A percentile compares a stretch with the other conserved stretches of the same genome.
Evolutionary conservation across 2,113 vertebrate genomes (phyloP).

Genomic region (Ictidomys tridecemlineatus): DNA sequence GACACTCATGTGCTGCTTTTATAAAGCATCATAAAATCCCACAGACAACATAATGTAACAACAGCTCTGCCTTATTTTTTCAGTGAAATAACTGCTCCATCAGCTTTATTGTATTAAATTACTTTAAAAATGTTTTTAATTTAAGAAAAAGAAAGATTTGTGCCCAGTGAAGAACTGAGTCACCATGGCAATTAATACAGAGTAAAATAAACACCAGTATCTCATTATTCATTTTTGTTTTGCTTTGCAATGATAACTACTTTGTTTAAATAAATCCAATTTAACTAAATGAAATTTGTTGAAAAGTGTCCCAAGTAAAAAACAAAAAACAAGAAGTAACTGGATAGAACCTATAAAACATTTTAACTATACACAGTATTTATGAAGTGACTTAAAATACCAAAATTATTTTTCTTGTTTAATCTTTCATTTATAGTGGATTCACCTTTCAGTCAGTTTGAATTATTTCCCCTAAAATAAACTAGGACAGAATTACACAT

Average conservation of each 20-base stretch:
- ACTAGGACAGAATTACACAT: background rate
- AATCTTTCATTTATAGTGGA: background rate
- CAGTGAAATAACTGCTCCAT: background rate
- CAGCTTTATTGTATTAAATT: background rate
- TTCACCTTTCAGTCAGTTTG: background rate
- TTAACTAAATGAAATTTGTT: background rate
- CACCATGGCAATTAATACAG: background rate
- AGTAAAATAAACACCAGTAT: background rate
- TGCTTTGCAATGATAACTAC: slow-evolving; percentile 19
- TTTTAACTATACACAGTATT: background rate
- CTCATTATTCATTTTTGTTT: background rate
- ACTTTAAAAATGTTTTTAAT: background rate
- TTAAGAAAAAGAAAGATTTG: background rate
- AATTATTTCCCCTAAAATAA: slow-evolving; percentile 40
- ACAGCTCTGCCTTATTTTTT: slow-evolving; percentile 21
- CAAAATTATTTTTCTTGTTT: background rate
- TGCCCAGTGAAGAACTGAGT: background rate
- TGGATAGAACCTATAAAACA: background rate
- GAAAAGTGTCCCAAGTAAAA: background rate
- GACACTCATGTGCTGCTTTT: background rate
- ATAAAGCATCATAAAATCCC: slow-evolving; percentile 8
- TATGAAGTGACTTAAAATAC: slow-evolving; percentile 13
- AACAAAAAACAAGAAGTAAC: background rate
- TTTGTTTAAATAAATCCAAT: slow-evolving; percentile 36
- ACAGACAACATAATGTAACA: background rate